A percentile compares a stretch with the other conserved stretches of the same genome.
Conservation (phyloP, 2,797 vertebrate genomes). For the Clarias fuscus region DNA sequence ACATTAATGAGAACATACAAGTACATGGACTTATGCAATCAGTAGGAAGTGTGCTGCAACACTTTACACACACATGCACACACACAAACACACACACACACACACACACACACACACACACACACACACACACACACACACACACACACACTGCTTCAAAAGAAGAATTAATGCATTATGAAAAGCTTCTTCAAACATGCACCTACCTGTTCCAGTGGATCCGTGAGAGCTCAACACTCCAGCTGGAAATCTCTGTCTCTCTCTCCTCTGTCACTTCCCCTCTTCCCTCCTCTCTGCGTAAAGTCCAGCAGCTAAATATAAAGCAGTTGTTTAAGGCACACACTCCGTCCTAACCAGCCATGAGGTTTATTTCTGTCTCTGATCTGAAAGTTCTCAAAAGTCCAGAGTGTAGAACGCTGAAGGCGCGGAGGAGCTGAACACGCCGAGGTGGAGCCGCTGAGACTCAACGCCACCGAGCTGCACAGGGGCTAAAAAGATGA, state of each 20-base stretch:
- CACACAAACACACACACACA: not conserved
- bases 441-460: not conserved
- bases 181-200: not conserved
- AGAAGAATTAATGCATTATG: not conserved
- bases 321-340: not conserved
- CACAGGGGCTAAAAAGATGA: conserved; percentile 1
- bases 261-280: conserved; percentile 2
- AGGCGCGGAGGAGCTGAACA: too few species aligned
- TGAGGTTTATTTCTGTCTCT: conserved; percentile 7
- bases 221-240: not conserved
- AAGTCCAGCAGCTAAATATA: conserved; percentile 24
- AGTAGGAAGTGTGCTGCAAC: conserved; percentile 14
- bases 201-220: not conserved
- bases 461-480: not conserved
- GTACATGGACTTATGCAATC: not conserved
- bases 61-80: not conserved
- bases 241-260: not conserved
- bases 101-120: not conserved
- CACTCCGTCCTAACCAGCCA: not conserved
- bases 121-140: not conserved
- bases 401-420: not conserved
- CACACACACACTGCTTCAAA: not conserved
- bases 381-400: not conserved
- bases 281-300: not conserved
- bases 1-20: not conserved